Evolutionary conservation across 2,113 vertebrate genomes (phyloP), one percentile per base, ranked within the genome.

Genomic region (Mormyrus iriodes): DNA sequence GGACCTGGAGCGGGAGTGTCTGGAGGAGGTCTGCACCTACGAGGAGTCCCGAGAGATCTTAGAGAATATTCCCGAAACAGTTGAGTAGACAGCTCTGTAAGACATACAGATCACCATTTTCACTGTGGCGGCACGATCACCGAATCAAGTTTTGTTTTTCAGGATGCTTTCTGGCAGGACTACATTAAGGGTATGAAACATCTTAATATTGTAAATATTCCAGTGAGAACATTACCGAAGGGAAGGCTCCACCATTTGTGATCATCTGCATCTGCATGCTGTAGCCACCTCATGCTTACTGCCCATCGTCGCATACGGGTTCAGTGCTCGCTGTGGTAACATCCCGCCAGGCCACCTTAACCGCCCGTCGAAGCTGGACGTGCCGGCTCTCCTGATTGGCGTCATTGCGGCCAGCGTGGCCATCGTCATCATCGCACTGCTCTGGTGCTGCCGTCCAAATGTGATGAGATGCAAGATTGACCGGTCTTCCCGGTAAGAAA

Each of bases 1-100:
- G 39, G 91, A 96, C 91, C 87, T 97, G 86, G 96, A 97, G 91
- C 95, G 96, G 89, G 96, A 97, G 83, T 97, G 96, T 90, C 42
- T 61, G 17, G 96, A 97, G 93, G 96, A 97, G n/a, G 27, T 95
- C 2, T 97, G 96, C 90, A 96, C 87, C 91, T 96, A 95, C 58
- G 96, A 97, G 90, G 96, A 97, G 94, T 96, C 96, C 0, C 96
- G 95, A 93, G 96, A 97, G 92, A 0, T 96, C 89, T 96, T 96
- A 93, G 93, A 94, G 92, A 96, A 96, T 90, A 86, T 94, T 12
- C 87, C 92, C 53, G 90, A 93, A 92, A 96, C 94, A 94, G 96
- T 97, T 89, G 73, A 90, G 89, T 91, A 52, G 55, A 1, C 46
- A 4, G 4, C 42, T 48, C 39, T 2, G 9, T 46, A 39, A 17